Conservation (phyloP, 2,888 invertebrate species). For the Drosophila affinis region DNA sequence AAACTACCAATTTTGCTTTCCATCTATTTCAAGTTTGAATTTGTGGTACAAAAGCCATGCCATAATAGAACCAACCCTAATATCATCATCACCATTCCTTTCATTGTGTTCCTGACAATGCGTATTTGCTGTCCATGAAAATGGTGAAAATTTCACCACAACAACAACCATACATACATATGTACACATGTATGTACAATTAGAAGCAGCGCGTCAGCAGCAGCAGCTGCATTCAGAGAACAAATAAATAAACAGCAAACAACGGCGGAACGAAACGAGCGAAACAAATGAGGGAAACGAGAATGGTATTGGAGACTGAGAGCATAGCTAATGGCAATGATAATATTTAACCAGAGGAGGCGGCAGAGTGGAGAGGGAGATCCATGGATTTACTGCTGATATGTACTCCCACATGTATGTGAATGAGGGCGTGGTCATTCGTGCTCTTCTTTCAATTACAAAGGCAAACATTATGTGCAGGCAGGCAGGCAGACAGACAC, state of each 20-base stretch:
- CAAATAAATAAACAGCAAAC: conserved; percentile 53
- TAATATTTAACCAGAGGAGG: conserved; percentile 55
- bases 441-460: conserved; percentile 35
- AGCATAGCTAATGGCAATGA: conserved; percentile 48
- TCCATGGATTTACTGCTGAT: conserved; percentile 20
- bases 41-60: too few species aligned
- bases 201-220: conserved; percentile 19
- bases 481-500: background rate
- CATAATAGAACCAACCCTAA: background rate
- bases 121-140: conserved; percentile 32
- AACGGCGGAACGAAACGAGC: conserved; percentile 30
- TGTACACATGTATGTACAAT: conserved; percentile 1
- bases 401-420: background rate
- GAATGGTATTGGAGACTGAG: conserved; percentile 10
- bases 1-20: too few species aligned
- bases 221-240: conserved; percentile 43
- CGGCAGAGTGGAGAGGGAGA: background rate
- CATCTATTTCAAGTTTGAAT: too few species aligned
- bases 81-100: background rate
- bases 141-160: conserved; percentile 31
- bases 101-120: conserved; percentile 23
- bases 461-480: conserved; percentile 37
- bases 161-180: conserved; percentile 2
- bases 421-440: conserved; percentile 39
- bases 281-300: conserved; percentile 25